Conservation (phyloP, 2,888 invertebrate species). For the Machimus rusticus region DNA sequence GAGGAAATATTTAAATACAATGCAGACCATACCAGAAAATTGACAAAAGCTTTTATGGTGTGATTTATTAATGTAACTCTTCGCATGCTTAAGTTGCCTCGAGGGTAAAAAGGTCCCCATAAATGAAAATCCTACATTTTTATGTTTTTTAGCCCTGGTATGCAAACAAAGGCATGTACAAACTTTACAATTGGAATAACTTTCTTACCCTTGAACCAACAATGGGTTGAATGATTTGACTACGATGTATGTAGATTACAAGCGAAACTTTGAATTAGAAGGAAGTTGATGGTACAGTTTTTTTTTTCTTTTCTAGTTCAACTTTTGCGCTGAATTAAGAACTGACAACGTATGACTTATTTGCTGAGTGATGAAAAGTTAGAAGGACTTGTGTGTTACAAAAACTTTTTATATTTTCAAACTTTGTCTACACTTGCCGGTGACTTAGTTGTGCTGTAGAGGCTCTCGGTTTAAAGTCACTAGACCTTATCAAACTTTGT, state of each 20-base stretch:
- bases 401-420: background rate
- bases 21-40: background rate
- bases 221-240: background rate
- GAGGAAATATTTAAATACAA: background rate
- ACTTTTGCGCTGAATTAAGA: background rate
- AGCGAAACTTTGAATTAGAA: background rate
- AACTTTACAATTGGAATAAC: background rate
- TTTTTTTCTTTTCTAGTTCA: background rate
- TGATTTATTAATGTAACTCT: constrained; percentile 7
- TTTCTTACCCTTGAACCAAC: background rate
- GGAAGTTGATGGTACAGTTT: background rate
- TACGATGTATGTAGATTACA: background rate
- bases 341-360: background rate
- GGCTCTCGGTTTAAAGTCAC: background rate
- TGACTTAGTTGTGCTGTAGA: background rate
- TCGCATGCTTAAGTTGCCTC: background rate
- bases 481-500: background rate
- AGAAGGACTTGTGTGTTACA: background rate
- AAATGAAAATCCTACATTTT: background rate
- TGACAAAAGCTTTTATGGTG: background rate
- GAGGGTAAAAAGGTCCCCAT: background rate
- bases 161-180: background rate
- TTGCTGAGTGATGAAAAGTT: background rate
- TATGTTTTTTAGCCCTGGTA: background rate
- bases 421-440: background rate